Percentiles rank a stretch among this genome's conserved stretches.
Conservation (phyloP, 2,113 vertebrate genomes). For the Tautogolabrus adspersus region DNA sequence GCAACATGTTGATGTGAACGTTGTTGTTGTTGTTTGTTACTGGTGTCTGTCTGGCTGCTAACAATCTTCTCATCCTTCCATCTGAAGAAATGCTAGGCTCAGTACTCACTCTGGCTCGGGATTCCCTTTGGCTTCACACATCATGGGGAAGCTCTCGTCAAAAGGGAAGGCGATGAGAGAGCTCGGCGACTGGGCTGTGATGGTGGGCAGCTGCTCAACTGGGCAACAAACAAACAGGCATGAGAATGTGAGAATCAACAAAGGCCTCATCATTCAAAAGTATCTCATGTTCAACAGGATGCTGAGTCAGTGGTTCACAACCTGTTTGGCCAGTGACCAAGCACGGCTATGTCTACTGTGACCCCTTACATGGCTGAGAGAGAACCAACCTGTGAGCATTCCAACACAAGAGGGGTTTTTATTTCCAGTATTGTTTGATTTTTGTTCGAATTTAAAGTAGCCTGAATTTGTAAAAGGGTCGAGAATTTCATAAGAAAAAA, state of each 20-base stretch:
- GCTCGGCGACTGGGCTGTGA: constrained; percentile 86
- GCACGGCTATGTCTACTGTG: not conserved
- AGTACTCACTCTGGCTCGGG: constrained; percentile 90
- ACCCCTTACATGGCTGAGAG: not conserved
- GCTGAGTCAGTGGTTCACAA: constrained; percentile 36
- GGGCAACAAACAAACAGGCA: constrained; percentile 59
- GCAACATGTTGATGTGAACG: constrained; percentile 26
- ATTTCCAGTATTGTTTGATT: not conserved
- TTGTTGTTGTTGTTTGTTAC: constrained; percentile 25
- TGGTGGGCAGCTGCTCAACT: constrained; percentile 95
- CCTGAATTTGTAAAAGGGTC: not conserved
- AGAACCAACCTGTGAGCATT: not conserved
- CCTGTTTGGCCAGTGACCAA: constrained; percentile 7
- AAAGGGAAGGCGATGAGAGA: constrained; percentile 92
- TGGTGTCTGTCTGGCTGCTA: constrained; percentile 26
- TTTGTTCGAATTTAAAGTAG: not conserved
- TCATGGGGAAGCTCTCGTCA: constrained; percentile 91
- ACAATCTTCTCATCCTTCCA: not conserved
- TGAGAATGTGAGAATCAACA: constrained; percentile 43
- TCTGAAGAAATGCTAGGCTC: not conserved
- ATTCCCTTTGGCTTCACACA: constrained; percentile 94
- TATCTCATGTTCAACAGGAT: not conserved
- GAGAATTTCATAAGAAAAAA: not conserved
- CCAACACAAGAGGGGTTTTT: not conserved
- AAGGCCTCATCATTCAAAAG: not conserved